Conservation (phyloP, 2,797 vertebrate species). For the Aselliscus stoliczkanus region DNA sequence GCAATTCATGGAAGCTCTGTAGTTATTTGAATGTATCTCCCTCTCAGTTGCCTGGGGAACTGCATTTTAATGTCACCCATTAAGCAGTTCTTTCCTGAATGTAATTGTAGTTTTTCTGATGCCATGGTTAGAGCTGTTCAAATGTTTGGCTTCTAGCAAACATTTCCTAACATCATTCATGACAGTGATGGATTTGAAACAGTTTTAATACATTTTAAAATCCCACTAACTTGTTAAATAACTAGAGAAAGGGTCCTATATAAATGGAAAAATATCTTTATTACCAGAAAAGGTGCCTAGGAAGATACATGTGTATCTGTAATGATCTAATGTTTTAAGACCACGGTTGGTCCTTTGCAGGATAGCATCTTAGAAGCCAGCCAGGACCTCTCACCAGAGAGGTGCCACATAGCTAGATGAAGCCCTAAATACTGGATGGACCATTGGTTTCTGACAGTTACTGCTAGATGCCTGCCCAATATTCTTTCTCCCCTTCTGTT, state of each 20-base stretch:
- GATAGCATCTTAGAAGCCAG: neutral
- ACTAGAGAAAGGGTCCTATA: constrained; percentile 22
- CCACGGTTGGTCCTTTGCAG: neutral
- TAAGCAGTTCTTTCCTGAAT: constrained; percentile 45
- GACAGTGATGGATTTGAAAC: constrained; percentile 52
- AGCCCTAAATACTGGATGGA: neutral
- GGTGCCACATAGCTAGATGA: neutral
- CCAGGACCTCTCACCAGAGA: neutral
- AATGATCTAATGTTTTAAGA: neutral
- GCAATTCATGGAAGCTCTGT: constrained; percentile 16
- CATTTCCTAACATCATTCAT: constrained; percentile 43
- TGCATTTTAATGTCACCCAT: constrained; percentile 55
- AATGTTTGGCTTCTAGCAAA: constrained; percentile 64
- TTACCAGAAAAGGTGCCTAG: neutral
- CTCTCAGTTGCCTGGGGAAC: constrained; percentile 62
- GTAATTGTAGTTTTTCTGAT: constrained; percentile 68
- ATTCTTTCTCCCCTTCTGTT: neutral
- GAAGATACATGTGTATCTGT: neutral
- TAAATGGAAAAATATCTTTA: constrained; percentile 38
- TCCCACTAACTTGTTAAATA: constrained; percentile 51
- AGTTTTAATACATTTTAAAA: constrained; percentile 51
- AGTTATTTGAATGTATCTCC: constrained; percentile 26
- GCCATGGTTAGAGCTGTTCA: constrained; percentile 49
- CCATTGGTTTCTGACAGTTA: neutral
- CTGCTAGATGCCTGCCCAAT: neutral